Conservation (phyloP, 2,797 vertebrate species). For the Heliangelus exortis region DNA sequence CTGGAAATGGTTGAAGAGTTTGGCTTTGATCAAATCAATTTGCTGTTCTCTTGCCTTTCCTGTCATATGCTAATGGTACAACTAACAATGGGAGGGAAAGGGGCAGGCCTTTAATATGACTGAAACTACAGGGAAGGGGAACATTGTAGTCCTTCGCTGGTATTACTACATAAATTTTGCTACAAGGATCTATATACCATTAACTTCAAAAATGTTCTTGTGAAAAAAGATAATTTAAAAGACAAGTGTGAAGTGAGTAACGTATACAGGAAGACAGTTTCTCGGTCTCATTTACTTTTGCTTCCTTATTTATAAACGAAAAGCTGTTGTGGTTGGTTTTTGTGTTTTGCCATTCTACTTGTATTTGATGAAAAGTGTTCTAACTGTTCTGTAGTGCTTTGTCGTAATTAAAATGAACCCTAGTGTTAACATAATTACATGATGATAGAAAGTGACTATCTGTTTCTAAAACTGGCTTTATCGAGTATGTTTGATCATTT, state of each 20-base stretch:
- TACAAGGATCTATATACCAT: neutral
- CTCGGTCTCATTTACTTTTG: neutral
- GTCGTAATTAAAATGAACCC: slow-evolving; percentile 52
- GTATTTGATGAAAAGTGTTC: neutral
- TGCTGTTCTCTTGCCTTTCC: neutral
- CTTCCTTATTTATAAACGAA: neutral
- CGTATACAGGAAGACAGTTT: neutral
- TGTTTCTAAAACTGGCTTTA: slow-evolving; percentile 55
- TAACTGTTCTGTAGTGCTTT: neutral
- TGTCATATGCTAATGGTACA: neutral
- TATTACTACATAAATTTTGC: neutral
- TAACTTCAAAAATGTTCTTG: neutral
- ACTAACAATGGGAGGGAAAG: neutral
- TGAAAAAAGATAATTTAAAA: neutral
- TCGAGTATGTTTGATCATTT: slow-evolving; percentile 57
- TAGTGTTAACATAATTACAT: slow-evolving; percentile 46
- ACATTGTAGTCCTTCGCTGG: neutral
- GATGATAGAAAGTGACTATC: slow-evolving; percentile 41
- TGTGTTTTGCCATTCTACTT: neutral
- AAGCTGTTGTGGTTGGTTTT: neutral
- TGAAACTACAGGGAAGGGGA: neutral
- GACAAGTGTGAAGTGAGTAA: neutral
- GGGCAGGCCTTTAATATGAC: neutral
- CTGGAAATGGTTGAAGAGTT: neutral
- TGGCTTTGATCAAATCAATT: neutral